Conservation (phyloP, 2,888 invertebrate genomes). For the Drosophila antonietae region DNA sequence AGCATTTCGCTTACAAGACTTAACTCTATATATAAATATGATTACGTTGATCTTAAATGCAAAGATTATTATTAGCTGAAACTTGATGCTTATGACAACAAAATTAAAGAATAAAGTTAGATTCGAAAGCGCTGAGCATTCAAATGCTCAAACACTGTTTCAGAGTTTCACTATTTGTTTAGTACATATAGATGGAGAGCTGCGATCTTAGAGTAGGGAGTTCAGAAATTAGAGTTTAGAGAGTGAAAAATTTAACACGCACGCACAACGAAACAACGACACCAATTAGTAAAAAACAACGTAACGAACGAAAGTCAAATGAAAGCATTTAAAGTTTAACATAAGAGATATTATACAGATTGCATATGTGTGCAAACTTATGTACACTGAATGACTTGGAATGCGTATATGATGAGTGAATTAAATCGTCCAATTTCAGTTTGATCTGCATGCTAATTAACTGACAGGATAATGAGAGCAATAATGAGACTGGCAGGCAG, state of each 20-base stretch:
- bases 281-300: conserved; percentile 63
- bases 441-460: conserved; percentile 57
- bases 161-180: conserved; percentile 14
- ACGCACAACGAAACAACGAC: conserved; percentile 73
- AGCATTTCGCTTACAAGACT: conserved; percentile 46
- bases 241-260: conserved; percentile 79
- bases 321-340: conserved; percentile 22
- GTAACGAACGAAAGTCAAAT: conserved; percentile 26
- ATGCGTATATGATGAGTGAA: conserved; percentile 5
- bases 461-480: conserved; percentile 53
- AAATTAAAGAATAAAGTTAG: not conserved
- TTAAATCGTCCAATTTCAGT: not conserved
- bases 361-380: conserved; percentile 40
- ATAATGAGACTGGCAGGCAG: conserved; percentile 47
- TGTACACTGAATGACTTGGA: conserved; percentile 42
- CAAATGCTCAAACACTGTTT: conserved; percentile 9
- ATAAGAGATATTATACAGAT: conserved; percentile 42
- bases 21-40: conserved; percentile 45
- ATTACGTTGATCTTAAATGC: conserved; percentile 63
- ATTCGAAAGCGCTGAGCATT: conserved; percentile 3
- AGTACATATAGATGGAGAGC: conserved; percentile 49
- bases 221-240: conserved; percentile 48
- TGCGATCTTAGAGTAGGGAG: conserved; percentile 36
- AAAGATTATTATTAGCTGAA: conserved; percentile 62
- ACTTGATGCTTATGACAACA: conserved; percentile 49